Conservation (phyloP, 2,797 vertebrate genomes). For the Chaetodon trifasciatus region DNA sequence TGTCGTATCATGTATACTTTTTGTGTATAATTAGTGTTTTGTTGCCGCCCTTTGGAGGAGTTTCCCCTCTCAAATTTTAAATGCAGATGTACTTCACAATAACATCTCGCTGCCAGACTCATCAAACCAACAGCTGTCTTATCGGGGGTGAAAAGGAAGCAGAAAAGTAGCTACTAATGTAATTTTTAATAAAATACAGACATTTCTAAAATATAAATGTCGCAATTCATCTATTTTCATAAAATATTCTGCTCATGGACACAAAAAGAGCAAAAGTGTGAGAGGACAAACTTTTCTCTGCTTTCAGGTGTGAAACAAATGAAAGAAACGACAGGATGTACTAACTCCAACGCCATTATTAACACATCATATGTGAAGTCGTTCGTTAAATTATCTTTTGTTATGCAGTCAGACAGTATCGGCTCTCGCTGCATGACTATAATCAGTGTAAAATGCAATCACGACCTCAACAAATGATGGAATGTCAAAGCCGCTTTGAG, state of each 20-base stretch:
- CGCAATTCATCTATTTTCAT: not conserved
- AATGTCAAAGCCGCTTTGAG: slow-evolving; percentile 51
- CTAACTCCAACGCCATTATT: slow-evolving; percentile 32
- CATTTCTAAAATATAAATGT: not conserved
- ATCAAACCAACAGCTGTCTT: not conserved
- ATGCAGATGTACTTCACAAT: not conserved
- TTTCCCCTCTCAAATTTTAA: not conserved
- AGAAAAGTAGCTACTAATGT: not conserved
- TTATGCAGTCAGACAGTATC: slow-evolving; percentile 51
- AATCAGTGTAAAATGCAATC: slow-evolving; percentile 63
- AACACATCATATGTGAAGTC: slow-evolving; percentile 36
- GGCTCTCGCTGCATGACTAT: slow-evolving; percentile 31
- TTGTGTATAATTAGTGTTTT: not conserved
- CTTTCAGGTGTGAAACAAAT: not conserved
- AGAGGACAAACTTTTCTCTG: not conserved
- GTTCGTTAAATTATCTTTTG: slow-evolving; percentile 55
- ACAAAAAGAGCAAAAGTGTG: not conserved
- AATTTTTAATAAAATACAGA: not conserved
- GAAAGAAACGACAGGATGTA: not conserved
- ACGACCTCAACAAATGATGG: slow-evolving; percentile 45
- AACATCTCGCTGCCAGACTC: not conserved
- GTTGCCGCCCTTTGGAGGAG: not conserved
- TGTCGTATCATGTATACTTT: no score
- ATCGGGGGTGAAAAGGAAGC: not conserved
- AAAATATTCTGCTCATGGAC: not conserved